Base-by-base conservation (phyloP, 1,140 invertebrate species). In the Halotydeus destructor region DNA sequence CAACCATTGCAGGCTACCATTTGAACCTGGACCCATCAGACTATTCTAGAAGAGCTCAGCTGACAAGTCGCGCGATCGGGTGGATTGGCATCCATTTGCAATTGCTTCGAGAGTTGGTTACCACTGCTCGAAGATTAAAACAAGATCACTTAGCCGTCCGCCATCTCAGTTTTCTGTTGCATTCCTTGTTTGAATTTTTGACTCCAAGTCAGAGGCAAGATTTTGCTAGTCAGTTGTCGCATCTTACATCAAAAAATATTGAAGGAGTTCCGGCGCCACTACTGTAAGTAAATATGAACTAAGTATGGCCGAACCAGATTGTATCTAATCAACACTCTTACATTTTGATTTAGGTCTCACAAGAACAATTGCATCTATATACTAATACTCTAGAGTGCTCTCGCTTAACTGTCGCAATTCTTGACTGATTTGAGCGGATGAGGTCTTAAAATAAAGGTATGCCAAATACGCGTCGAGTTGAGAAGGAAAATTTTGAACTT, bases 61-160 rank as follows among this genome's bases (percentile, higher is more conserved):
- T n/a, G n/a, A n/a, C n/a, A 30, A 43, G 32, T 21, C 39, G 51
- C 64, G 21, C 28, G 18, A 22, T 45, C 3, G 86, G 86, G 30
- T 96, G 89, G 88, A 80, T 85, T 11, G 66, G 74, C 1, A 64
- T 94, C 25, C 86, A 94, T 63, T 78, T 88, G 49, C 76, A 89
- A 61, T 64, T 93, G 3, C 59, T 94, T 23, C 83, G 86, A 60
- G 85, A 91, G 59, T 59, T 96, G 3, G 80, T 91, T 19, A 77
- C 76, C 37, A 81, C 85, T 6, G 78, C 86, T 3, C 71, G 78
- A 48, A 67, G 81, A 42, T 78, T 89, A 69, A 81, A 85, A 3
- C 78, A 88, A 60, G 72, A 78, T 4, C 77, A 82, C 2, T 59
- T 93, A 21, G 81, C 85, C n/a, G 84, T 85, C 0, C 63, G 86